Percentiles rank a stretch among this genome's conserved stretches.
Conservation (phyloP, 2,113 vertebrate species). For the Indicator maculatus region DNA sequence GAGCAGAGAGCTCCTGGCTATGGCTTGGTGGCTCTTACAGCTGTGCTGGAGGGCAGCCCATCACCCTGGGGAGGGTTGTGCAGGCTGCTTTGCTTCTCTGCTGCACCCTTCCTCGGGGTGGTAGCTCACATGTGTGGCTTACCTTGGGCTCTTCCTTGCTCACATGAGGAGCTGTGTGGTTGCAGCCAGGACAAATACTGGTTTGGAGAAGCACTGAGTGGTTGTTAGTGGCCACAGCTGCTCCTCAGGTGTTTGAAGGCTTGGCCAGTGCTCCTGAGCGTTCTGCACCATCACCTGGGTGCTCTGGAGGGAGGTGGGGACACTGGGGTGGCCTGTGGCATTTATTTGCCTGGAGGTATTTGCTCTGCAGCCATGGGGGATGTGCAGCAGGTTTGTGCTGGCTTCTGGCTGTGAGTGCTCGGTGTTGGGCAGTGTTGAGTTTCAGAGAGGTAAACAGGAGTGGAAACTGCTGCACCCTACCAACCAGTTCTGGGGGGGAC, state of each 20-base stretch:
- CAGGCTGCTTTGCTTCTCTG: neutral
- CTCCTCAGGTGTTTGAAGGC: neutral
- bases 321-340: neutral
- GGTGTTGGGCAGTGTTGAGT: fast-evolving
- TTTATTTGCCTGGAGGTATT: neutral
- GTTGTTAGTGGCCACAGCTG: no score
- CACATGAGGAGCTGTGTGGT: neutral
- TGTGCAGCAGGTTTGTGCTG: fast-evolving
- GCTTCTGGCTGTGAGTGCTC: neutral
- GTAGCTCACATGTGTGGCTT: neutral
- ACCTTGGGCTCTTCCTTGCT: neutral
- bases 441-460: neutral
- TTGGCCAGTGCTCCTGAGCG: neutral
- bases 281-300: fast-evolving
- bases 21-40: neutral
- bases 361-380: fast-evolving
- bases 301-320: neutral
- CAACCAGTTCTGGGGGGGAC: neutral
- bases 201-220: neutral
- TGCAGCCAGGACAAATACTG: neutral
- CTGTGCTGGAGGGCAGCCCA: neutral
- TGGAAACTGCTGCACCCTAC: neutral
- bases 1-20: neutral
- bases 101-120: neutral
- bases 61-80: neutral